These are phyloP conservation scores for Caenorhabditis latens DNA, from an alignment of 1,140 invertebrate genomes.

Conservation along the genomic window DNA sequence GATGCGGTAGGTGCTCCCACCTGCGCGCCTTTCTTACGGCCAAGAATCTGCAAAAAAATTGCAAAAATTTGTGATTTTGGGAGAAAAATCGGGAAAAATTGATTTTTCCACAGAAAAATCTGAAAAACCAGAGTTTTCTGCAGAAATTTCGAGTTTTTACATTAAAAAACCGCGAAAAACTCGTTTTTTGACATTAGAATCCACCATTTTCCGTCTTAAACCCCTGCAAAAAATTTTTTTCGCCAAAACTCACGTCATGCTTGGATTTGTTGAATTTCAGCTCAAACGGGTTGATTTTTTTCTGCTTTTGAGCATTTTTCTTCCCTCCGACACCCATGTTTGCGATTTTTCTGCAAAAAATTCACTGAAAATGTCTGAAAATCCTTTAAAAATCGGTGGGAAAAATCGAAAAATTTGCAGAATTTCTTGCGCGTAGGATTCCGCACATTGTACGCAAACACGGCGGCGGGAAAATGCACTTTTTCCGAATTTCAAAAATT, in stretches of 20 bases:
- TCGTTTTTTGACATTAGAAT: not conserved
- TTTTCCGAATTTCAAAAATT: not conserved
- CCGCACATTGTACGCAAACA: slow-evolving; percentile 4
- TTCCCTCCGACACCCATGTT: slow-evolving; percentile 36
- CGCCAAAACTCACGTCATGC: slow-evolving; percentile 62
- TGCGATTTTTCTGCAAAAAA: not conserved
- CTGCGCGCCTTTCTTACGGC: slow-evolving; percentile 53
- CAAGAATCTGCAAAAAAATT: slow-evolving; percentile 57
- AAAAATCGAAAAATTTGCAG: not conserved
- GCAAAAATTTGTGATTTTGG: slow-evolving; percentile 18
- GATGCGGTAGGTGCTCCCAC: slow-evolving; percentile 60
- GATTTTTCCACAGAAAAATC: not conserved
- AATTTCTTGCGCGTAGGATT: not conserved
- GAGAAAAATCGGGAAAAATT: not conserved
- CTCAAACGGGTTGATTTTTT: slow-evolving; percentile 67
- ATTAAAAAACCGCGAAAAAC: not conserved
- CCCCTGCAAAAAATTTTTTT: no score
- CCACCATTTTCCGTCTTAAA: no score
- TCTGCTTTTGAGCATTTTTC: slow-evolving; percentile 57
- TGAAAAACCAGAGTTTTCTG: no score
- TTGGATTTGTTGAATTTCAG: slow-evolving; percentile 68
- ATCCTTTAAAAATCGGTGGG: not conserved
- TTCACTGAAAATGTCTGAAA: no score
- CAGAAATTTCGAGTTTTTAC: no score
- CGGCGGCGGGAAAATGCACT: not conserved